Conservation (phyloP, 2,797 vertebrate species). For the Oreochromis mossambicus region DNA sequence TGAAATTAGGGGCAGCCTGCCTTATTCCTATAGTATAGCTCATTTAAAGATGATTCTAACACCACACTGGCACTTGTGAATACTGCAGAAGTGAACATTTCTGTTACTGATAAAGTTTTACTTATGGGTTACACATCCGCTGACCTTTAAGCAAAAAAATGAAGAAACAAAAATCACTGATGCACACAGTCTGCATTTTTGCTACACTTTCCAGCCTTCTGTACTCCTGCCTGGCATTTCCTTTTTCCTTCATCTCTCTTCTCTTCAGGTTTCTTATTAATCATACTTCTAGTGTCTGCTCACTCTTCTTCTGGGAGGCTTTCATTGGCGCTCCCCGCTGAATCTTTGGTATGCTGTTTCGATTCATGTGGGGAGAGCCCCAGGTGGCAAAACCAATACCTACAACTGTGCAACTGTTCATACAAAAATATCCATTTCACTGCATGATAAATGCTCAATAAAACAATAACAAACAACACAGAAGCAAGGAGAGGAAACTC, state of each 20-base stretch:
- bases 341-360: background rate
- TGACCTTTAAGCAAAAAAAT: background rate
- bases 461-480: background rate
- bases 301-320: background rate
- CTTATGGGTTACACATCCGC: background rate
- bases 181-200: background rate
- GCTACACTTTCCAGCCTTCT: background rate
- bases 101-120: background rate
- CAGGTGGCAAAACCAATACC: background rate
- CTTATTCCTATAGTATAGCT: background rate
- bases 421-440: background rate
- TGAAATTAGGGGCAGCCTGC: background rate
- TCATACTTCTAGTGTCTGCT: background rate
- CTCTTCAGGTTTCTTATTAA: background rate
- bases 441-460: background rate
- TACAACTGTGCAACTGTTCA: background rate
- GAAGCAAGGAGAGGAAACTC: background rate
- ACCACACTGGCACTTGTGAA: background rate
- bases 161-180: background rate
- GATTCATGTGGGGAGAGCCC: background rate
- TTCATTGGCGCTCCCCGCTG: background rate
- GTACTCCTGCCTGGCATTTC: background rate
- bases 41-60: background rate
- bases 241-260: background rate
- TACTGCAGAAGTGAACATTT: background rate